Evolutionary conservation across 2,797 vertebrate species (phyloP).

Genomic region (Labroides dimidiatus): DNA sequence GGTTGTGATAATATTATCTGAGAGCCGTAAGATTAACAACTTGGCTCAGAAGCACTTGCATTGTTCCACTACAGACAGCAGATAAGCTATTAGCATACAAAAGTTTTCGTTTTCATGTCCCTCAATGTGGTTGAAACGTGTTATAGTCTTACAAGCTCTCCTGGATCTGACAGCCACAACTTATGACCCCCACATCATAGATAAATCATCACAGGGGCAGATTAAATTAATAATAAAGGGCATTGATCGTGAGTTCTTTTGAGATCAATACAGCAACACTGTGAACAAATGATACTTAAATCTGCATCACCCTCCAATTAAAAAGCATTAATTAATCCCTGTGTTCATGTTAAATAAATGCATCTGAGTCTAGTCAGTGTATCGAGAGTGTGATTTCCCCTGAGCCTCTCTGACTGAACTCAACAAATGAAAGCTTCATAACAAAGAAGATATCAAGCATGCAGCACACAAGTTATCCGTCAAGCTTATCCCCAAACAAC

Average conservation of each 20-base stretch:
- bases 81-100: not conserved
- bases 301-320: constrained; percentile 37
- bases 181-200: not conserved
- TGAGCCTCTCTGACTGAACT: constrained; percentile 49
- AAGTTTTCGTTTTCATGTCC: not conserved
- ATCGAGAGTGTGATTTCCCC: constrained; percentile 68
- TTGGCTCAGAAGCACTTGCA: not conserved
- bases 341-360: constrained; percentile 48
- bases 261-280: constrained; percentile 43
- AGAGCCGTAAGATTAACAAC: not conserved
- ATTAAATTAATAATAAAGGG: constrained; percentile 26
- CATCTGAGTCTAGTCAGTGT: constrained; percentile 32
- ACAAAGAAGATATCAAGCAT: constrained; percentile 41
- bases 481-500: constrained; percentile 14
- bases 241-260: constrained; percentile 1
- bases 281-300: constrained; percentile 49
- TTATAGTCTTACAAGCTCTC: not conserved
- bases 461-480: constrained; percentile 25
- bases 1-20: not conserved
- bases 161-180: not conserved
- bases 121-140: not conserved
- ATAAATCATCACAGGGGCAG: not conserved
- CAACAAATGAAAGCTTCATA: constrained; percentile 65
- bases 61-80: not conserved
- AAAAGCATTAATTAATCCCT: constrained; percentile 55